Evolutionary conservation across 2,113 vertebrate species (phyloP).

Genomic region (Syngnathus typhle): DNA sequence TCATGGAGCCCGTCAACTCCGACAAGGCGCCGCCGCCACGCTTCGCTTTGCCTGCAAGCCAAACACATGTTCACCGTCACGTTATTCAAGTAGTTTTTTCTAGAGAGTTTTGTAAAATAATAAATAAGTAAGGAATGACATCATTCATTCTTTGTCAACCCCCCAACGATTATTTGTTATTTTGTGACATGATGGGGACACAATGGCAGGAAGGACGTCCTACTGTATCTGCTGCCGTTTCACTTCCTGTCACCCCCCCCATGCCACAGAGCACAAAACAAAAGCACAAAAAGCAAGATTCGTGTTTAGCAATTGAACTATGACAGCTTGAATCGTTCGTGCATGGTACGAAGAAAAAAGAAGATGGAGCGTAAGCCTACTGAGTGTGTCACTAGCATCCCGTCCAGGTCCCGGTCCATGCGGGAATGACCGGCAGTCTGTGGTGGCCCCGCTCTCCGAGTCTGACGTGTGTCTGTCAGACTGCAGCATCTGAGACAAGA

Average conservation of each 20-base stretch:
- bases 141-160: not conserved
- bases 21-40: slow-evolving; percentile 79
- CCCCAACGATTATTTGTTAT: not conserved
- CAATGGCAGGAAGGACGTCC: slow-evolving; percentile 66
- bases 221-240: slow-evolving; percentile 45
- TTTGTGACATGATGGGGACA: slow-evolving; percentile 56
- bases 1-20: slow-evolving; percentile 90
- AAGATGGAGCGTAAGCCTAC: slow-evolving; percentile 30
- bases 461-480: slow-evolving; percentile 56
- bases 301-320: not conserved
- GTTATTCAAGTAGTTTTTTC: no score
- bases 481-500: slow-evolving; percentile 45
- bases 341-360: no score
- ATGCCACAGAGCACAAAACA: slow-evolving; percentile 32
- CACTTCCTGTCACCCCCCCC: slow-evolving; percentile 44
- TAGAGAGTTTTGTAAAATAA: no score
- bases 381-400: slow-evolving; percentile 50
- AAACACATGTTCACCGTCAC: not conserved
- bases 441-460: slow-evolving; percentile 59
- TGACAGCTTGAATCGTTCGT: no score
- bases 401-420: slow-evolving; percentile 24
- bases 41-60: slow-evolving; percentile 78
- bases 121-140: no score
- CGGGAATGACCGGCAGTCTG: slow-evolving; percentile 34
- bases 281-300: not conserved